Base-by-base conservation (phyloP, 2,113 vertebrate genomes). In the Sebastes fasciatus region DNA sequence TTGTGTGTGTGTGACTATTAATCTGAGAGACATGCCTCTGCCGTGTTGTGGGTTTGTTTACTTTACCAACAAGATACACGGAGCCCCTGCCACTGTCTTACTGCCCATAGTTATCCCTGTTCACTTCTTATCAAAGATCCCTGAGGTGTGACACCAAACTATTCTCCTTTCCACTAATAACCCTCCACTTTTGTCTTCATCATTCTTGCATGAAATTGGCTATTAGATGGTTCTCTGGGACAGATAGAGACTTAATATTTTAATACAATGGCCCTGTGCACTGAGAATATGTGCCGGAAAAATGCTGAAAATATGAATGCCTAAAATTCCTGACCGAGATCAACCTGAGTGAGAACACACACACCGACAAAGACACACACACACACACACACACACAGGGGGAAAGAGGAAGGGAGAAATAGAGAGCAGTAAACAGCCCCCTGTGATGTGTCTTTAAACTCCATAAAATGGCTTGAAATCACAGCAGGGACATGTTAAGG, bases 141-240 rank as follows among this genome's bases (percentile, higher is more conserved):
- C 86, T 85, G 85, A 92, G 85, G 88, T 94, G 86, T 91, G 89
- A 92, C 90, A 88, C 82, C 86, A 88, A 91, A 90, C 87, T 89
- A 80, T 85, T 90, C 78, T 86, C 66, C 82, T 87, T 67, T 85
- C 79, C 69, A 84, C 88, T 91, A 93, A 93, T 91, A 92, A 92
- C 85, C 74, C 85, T 84, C 70, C 88, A 90, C 88, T 89, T 93
- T 87, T 89, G 86, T 90, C 79, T 91, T 90, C 87, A 84, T 91
- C 90, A 85, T 90, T 93, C 91, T 92, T 89, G 92, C 93, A 94
- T 95, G 93, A 94, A 95, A 95, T 94, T 95, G 92, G 89, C 91
- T 91, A 92, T 94, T 90, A 93, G 87, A 91, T 90, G 86, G 68
- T 87, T 91, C 83, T 91, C 78, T 17, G 21, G 80, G 85, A 91